These are phyloP conservation scores for Neodiprion lecontei DNA, from an alignment of 1,140 invertebrate genomes.

Conservation along the genomic window DNA sequence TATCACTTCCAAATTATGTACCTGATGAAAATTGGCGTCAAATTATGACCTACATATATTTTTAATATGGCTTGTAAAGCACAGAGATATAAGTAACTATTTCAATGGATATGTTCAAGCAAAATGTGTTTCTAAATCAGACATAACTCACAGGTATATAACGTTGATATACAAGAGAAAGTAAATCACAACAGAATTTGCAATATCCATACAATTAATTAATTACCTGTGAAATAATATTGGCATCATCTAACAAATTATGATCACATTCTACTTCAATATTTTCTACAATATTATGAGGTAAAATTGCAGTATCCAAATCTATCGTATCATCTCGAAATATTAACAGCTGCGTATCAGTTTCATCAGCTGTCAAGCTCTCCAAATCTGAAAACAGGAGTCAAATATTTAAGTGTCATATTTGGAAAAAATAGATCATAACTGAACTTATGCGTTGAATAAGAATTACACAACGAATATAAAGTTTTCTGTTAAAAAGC, in stretches of 20 bases:
- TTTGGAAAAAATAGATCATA: conserved; percentile 5
- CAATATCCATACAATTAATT: conserved; percentile 8
- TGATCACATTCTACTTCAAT: conserved; percentile 45
- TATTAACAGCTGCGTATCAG: conserved; percentile 51
- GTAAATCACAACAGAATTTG: neutral
- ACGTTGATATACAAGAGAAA: conserved; percentile 4
- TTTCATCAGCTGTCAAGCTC: conserved; percentile 45
- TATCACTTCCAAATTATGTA: conserved; percentile 51
- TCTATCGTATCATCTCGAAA: conserved; percentile 55
- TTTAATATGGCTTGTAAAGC: no score
- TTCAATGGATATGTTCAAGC: neutral
- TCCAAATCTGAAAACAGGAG: conserved; percentile 44
- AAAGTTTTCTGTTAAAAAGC: conserved; percentile 6
- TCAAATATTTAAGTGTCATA: neutral
- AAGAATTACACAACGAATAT: conserved; percentile 10
- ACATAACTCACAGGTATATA: neutral
- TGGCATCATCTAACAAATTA: conserved; percentile 44
- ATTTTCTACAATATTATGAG: conserved; percentile 44
- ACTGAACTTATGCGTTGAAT: conserved; percentile 22
- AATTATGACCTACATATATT: neutral
- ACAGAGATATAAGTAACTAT: no score
- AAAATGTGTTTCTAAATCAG: neutral
- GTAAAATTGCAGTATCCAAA: conserved; percentile 48
- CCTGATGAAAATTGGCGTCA: conserved; percentile 28
- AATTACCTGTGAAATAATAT: conserved; percentile 49